Base-by-base conservation (phyloP, 2,113 vertebrate genomes). In the Notarius quadriscutis region DNA sequence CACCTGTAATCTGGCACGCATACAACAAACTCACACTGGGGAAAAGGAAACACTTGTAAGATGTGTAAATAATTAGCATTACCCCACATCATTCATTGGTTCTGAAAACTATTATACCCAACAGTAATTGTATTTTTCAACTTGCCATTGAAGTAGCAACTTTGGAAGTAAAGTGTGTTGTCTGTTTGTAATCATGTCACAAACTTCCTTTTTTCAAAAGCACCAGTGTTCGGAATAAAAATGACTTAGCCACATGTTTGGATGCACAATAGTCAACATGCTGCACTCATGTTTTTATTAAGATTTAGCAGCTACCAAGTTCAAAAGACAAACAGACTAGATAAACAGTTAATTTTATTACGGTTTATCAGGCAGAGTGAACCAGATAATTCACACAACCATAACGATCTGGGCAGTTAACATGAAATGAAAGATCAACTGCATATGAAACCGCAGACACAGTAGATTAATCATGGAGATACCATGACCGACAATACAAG, bases 261-360 rank as follows among this genome's bases (percentile, higher is more conserved):
- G 30, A 30, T 34, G 5, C 63, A 41, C 41, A 41, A 41, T 41
- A 41, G 4, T 41, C 41, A 41, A 41, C 41, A 41, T 41, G 41
- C 41, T 41, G 41, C 41, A 41, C 41, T 41, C 41, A 2, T 41
- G 41, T 41, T 53, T 65, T 53, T n/a, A 3, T 41, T 41, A 41
- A 41, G 1, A 53, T 53, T 53, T 74, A 51, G 41, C 22, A 75
- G 22, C 7, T 7, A 71, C 34, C 20, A 78, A n/a, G 3, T n/a
- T 27, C 15, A 55, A 17, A 18, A 78, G 22, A 77, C 22, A 69
- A 22, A 69, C 22, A 55, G 4, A 34, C 12, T n/a, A 10, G n/a
- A 25, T 82, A 81, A 27, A 53, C 63, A 83, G 55, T 65, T 88
- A 0, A 25, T 34, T 90, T 87, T 90, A 88, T 87, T 88, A 88